Base-by-base conservation (phyloP, 2,113 vertebrate genomes). In the Lepisosteus oculatus region DNA sequence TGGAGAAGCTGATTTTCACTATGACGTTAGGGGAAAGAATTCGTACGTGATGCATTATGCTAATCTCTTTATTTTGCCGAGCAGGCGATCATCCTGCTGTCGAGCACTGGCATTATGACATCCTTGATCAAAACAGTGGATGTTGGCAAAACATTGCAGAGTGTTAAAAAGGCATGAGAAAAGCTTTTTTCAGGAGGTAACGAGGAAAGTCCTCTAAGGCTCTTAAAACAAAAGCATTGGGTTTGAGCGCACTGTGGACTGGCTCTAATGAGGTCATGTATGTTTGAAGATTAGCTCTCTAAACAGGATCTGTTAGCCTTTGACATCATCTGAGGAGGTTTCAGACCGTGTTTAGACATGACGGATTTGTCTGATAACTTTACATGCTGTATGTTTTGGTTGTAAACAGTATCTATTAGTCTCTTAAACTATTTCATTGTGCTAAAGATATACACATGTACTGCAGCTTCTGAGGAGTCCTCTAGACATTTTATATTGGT, bases 41-140 rank as follows among this genome's bases (percentile, higher is more conserved):
- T 55, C 55, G n/a, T 55, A 47, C 51, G 29, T 68, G 66, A 51
- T 55, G 9, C 47, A 68, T 68, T 55, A 68, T 68, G 66, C n/a
- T 68, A 68, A 68, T 55, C n/a, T 29, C 29, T 6, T 17, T 41
- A 13, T 55, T 41, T 68, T 68, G 8, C 15, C 66, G 9, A 55
- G 66, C 45, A 68, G 15, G 66, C 51, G 29, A 29, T 55, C 47
- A 55, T 17, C n/a, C 29, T 67, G 6, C 45, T 67, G 65, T 67
- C 65, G 17, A 54, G 17, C 9, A 8, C 66, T 68, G 66, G 51
- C 51, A 51, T 55, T 29, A 55, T 55, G 17, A 55, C 66, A 55
- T 47, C 51, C 15, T 68, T 68, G 66, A 68, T 68, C 66, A 68
- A 68, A 68, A 68, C 15, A 29, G 2, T n/a, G 47, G n/a, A 17